Conservation (phyloP, 2,888 invertebrate species). For the Stenurella melanura region DNA sequence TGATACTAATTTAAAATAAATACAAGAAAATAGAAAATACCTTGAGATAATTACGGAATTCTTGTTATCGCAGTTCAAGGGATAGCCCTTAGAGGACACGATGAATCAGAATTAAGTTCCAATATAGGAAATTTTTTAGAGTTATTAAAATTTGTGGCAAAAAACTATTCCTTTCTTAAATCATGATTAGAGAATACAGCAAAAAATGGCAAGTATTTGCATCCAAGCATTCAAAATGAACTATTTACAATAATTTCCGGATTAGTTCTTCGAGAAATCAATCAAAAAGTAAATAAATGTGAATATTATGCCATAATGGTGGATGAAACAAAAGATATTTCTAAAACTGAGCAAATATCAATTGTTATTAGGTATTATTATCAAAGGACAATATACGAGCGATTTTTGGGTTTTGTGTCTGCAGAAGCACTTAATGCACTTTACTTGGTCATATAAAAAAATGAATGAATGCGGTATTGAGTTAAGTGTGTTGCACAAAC, state of each 20-base stretch:
- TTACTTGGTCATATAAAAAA: not conserved
- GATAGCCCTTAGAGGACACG: not conserved
- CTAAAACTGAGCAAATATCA: constrained; percentile 3
- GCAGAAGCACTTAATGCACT: constrained; percentile 1
- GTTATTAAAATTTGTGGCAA: not conserved
- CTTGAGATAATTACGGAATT: not conserved
- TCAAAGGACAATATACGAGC: constrained; percentile 2
- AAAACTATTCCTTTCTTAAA: not conserved
- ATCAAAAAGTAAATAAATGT: not conserved
- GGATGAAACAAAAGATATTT: not conserved
- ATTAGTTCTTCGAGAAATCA: constrained; percentile 1
- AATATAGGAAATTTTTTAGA: not conserved
- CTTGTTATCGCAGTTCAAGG: not conserved
- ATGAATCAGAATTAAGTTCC: constrained; percentile 1
- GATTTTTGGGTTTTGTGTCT: not conserved
- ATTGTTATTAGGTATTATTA: constrained; percentile 3
- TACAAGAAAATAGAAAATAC: not conserved
- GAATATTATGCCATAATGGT: constrained; percentile 3
- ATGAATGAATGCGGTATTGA: not conserved
- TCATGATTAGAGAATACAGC: not conserved
- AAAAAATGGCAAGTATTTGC: constrained; percentile 1
- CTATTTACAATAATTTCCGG: not conserved
- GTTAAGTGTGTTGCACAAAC: not conserved
- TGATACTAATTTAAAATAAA: not conserved
- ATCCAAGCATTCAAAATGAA: constrained; percentile 4